Conservation (phyloP, 2,113 vertebrate species). For the Artemisiospiza belli region DNA sequence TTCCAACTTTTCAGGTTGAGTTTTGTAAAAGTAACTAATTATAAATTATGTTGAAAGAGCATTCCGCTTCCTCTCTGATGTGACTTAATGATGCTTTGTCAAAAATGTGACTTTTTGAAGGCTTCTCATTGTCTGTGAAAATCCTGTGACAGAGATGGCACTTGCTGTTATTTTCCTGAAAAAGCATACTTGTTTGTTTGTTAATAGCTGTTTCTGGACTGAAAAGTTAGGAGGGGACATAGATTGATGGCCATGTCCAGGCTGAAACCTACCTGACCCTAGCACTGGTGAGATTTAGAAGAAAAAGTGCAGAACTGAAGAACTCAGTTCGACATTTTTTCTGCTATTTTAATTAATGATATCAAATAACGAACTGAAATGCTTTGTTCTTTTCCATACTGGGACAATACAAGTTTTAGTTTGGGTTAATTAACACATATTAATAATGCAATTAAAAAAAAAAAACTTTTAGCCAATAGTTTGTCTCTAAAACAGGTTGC, state of each 20-base stretch:
- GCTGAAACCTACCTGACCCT: neutral
- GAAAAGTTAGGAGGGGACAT: neutral
- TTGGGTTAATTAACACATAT: rapidly evolving
- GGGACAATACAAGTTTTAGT: neutral
- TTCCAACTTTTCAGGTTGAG: neutral
- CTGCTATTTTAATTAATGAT: neutral
- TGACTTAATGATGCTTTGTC: neutral
- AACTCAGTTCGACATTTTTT: neutral
- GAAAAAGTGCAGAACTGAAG: neutral
- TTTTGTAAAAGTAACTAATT: neutral
- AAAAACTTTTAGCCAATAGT: neutral
- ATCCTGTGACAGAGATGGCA: neutral
- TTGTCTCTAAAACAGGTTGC: neutral
- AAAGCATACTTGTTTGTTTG: neutral
- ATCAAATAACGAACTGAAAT: neutral
- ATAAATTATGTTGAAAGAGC: neutral
- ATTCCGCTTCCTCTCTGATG: neutral
- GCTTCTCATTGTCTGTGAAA: neutral
- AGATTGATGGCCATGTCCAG: neutral
- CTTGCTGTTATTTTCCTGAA: neutral
- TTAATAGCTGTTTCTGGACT: neutral
- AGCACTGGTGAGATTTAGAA: neutral
- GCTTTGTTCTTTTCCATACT: neutral
- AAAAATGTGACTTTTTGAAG: neutral
- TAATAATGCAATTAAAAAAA: neutral